Conservation (phyloP, 1,140 invertebrate species). For the Rhynchophorus ferrugineus region DNA sequence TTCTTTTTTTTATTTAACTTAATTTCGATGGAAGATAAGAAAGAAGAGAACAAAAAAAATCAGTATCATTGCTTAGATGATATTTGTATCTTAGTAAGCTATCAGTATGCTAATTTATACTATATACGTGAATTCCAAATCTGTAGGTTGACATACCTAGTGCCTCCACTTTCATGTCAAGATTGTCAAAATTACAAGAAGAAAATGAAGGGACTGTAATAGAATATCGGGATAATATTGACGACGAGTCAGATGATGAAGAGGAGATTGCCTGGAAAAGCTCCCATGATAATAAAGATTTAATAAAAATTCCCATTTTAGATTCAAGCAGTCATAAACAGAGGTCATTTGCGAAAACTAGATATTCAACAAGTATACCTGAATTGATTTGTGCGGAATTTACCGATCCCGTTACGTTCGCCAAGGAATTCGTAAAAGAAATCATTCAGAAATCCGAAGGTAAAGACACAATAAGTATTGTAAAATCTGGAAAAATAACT, state of each 20-base stretch:
- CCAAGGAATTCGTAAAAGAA: conserved; percentile 14
- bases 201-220: too few species aligned
- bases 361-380: not conserved
- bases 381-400: conserved; percentile 2
- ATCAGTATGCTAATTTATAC: not conserved
- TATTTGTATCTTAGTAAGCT: conserved; percentile 10
- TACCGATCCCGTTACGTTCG: conserved; percentile 8
- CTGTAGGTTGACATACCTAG: not conserved
- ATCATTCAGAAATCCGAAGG: conserved; percentile 16
- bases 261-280: too few species aligned
- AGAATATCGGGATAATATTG: too few species aligned
- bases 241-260: too few species aligned
- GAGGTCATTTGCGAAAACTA: too few species aligned
- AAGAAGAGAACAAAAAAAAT: not conserved
- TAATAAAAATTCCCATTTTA: too few species aligned
- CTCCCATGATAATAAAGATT: too few species aligned
- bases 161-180: not conserved
- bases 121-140: not conserved
- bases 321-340: too few species aligned
- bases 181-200: too few species aligned
- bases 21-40: not conserved
- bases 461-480: conserved; percentile 1
- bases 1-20: not conserved
- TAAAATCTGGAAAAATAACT: too few species aligned
- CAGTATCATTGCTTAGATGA: conserved; percentile 6